These are phyloP conservation scores for Apus apus DNA, from an alignment of 2,113 vertebrate genomes.

Conservation along the genomic window DNA sequence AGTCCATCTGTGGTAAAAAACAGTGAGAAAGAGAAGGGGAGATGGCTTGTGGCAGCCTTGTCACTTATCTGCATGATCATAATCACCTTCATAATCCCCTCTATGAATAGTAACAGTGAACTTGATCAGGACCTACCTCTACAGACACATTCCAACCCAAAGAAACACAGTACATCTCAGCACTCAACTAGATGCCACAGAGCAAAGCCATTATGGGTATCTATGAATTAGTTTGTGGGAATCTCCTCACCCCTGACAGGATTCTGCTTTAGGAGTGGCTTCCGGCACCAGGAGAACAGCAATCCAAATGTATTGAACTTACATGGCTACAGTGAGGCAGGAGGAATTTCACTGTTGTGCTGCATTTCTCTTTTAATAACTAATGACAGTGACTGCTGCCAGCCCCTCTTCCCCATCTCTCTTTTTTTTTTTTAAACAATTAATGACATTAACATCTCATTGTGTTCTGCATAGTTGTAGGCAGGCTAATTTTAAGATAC, in stretches of 20 bases:
- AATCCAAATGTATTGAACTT: neutral
- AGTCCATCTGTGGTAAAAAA: neutral
- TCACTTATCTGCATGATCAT: neutral
- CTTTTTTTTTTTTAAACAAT: neutral
- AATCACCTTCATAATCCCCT: neutral
- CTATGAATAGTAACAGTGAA: too few relatives aligned
- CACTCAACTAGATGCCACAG: accelerated
- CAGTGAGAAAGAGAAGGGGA: neutral
- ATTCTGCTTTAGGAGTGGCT: neutral
- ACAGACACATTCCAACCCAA: neutral
- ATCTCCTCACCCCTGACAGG: neutral
- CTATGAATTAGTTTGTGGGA: neutral
- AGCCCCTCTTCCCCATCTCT: neutral
- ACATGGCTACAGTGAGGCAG: neutral
- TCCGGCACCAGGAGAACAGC: neutral
- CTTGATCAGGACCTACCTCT: neutral
- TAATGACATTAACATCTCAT: neutral
- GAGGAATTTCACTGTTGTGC: neutral
- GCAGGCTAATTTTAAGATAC: neutral
- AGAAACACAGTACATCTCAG: neutral
- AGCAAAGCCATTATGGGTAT: neutral
- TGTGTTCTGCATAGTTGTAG: neutral
- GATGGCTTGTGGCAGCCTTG: neutral
- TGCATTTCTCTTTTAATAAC: neutral
- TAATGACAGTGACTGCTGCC: neutral